Percentiles rank a stretch among this genome's conserved stretches.
Evolutionary conservation across 2,113 vertebrate genomes (phyloP).

Genomic region (Crotophaga sulcirostris): DNA sequence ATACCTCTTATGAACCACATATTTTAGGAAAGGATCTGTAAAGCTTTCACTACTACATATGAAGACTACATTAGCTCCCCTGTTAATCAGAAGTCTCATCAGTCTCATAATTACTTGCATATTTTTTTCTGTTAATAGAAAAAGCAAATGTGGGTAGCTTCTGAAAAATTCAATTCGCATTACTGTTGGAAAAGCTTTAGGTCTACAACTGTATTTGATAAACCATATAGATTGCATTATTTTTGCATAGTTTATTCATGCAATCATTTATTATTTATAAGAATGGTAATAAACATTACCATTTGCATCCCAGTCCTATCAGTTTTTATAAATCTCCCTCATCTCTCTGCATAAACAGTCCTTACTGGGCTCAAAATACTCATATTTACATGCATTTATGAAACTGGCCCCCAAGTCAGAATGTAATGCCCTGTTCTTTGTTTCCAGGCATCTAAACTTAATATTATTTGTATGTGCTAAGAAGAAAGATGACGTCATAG

Average conservation of each 20-base stretch:
- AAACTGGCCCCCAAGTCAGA: background rate
- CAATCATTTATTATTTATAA: background rate
- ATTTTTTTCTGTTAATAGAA: slow-evolving; percentile 17
- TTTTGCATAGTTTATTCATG: background rate
- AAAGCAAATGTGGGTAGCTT: background rate
- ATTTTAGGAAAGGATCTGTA: slow-evolving; percentile 1
- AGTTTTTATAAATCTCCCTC: background rate
- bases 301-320: background rate
- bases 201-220: background rate
- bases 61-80: background rate
- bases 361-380: background rate
- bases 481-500: slow-evolving; percentile 40
- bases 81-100: background rate
- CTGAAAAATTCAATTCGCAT: background rate
- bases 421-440: background rate
- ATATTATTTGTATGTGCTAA: slow-evolving; percentile 3
- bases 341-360: background rate
- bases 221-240: background rate
- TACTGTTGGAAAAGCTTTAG: background rate
- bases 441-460: background rate
- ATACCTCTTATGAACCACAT: background rate
- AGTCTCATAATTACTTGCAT: background rate
- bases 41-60: background rate
- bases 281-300: background rate
- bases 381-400: background rate